Evolutionary conservation across 2,888 invertebrate genomes (phyloP).

Genomic region (Villa cingulata): DNA sequence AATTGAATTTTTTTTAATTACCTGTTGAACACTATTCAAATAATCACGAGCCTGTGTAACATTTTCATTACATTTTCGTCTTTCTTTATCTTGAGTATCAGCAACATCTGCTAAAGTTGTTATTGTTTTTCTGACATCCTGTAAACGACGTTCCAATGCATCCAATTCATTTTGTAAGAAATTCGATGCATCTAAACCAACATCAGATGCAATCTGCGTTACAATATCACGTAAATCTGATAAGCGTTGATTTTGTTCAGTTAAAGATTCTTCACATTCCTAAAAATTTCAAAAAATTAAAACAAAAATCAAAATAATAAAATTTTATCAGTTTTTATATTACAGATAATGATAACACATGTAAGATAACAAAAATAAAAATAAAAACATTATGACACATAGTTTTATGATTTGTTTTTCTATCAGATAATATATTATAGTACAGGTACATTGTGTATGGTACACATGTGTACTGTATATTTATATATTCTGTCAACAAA

Average conservation of each 20-base stretch:
- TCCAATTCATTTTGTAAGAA: conserved; percentile 66
- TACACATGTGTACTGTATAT: too few relatives aligned
- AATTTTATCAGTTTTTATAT: neutral
- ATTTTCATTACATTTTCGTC: conserved; percentile 41
- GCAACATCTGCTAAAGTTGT: conserved; percentile 63
- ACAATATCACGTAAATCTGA: conserved; percentile 60
- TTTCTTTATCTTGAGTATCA: conserved; percentile 48
- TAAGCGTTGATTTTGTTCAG: conserved; percentile 52
- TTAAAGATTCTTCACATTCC: conserved; percentile 65
- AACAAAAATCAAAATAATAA: neutral
- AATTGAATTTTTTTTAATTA: conserved; percentile 27
- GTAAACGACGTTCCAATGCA: conserved; percentile 56
- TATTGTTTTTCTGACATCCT: conserved; percentile 62
- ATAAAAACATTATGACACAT: too few relatives aligned
- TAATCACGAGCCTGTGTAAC: conserved; percentile 44
- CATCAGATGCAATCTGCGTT: conserved; percentile 63
- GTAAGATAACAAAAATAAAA: too few relatives aligned
- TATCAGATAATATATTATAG: too few relatives aligned
- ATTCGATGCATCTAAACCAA: conserved; percentile 55
- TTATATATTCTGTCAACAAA: too few relatives aligned
- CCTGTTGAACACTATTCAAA: conserved; percentile 64
- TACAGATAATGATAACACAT: too few relatives aligned
- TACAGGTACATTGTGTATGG: too few relatives aligned
- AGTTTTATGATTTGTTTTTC: too few relatives aligned
- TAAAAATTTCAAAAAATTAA: conserved; percentile 28